Conservation (phyloP, 2,888 invertebrate species). For the Euzetes globulus region DNA sequence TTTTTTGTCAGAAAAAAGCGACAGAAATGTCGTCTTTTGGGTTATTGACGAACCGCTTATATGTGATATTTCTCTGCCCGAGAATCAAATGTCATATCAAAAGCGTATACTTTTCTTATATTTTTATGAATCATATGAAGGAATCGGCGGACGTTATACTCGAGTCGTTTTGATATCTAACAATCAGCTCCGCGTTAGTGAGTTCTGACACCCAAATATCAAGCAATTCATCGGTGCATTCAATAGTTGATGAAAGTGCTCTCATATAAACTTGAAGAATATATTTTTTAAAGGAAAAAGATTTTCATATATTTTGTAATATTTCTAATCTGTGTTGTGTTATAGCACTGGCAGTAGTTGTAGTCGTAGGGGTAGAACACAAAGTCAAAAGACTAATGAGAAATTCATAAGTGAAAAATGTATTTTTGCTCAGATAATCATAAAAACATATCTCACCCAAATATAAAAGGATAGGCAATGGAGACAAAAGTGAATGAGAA, state of each 20-base stretch:
- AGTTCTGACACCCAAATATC: conserved; percentile 25
- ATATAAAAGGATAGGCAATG: conserved; percentile 4
- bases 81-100: not conserved
- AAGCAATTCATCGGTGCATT: conserved; percentile 26
- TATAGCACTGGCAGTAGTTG: not conserved
- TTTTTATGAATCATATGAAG: conserved; percentile 1
- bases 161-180: conserved; percentile 29
- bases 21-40: conserved; percentile 18
- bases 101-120: not conserved
- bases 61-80: not conserved
- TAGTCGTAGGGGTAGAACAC: not conserved
- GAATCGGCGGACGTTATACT: conserved; percentile 24
- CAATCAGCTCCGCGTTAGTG: conserved; percentile 21
- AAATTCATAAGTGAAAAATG: not conserved
- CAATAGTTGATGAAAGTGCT: conserved; percentile 29
- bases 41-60: conserved; percentile 6
- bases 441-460: conserved; percentile 29
- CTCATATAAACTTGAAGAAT: not conserved
- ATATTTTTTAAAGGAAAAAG: not conserved
- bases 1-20: not conserved
- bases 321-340: not conserved
- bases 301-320: not conserved
- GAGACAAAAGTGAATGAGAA: not conserved
- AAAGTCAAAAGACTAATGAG: not conserved
- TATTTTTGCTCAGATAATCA: conserved; percentile 27